These are phyloP conservation scores for Ceryle rudis DNA, from an alignment of 2,797 vertebrate genomes.

Conservation along the genomic window DNA sequence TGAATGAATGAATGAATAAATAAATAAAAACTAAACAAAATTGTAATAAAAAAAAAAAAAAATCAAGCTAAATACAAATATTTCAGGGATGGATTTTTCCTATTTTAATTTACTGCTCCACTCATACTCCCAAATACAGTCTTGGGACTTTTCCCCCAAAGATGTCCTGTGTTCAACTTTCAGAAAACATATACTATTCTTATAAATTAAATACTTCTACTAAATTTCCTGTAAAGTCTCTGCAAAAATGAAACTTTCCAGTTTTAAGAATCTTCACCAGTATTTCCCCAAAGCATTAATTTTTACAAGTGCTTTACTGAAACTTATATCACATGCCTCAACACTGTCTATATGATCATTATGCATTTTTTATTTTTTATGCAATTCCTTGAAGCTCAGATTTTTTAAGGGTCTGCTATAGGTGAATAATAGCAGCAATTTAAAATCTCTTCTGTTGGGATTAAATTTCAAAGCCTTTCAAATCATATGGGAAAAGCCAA, in stretches of 20 bases:
- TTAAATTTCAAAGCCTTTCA: conserved; percentile 23
- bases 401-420: conserved; percentile 7
- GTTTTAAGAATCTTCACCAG: background rate
- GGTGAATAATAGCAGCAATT: conserved; percentile 26
- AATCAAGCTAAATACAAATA: background rate
- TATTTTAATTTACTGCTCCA: background rate
- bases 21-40: background rate
- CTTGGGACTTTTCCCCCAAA: background rate
- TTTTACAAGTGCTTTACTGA: conserved; percentile 34
- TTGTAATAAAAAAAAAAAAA: background rate
- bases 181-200: background rate
- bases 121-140: background rate
- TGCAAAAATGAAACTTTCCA: background rate
- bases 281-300: conserved; percentile 18
- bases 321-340: background rate
- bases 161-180: background rate
- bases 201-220: background rate
- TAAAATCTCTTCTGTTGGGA: conserved; percentile 1
- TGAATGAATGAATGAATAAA: background rate
- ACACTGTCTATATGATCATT: background rate
- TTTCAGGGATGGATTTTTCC: background rate
- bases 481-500: conserved; percentile 8
- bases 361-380: conserved; percentile 4
- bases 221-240: background rate
- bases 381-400: background rate